Base-by-base conservation (phyloP, 1,140 invertebrate genomes). In the Ceratina australensis region DNA sequence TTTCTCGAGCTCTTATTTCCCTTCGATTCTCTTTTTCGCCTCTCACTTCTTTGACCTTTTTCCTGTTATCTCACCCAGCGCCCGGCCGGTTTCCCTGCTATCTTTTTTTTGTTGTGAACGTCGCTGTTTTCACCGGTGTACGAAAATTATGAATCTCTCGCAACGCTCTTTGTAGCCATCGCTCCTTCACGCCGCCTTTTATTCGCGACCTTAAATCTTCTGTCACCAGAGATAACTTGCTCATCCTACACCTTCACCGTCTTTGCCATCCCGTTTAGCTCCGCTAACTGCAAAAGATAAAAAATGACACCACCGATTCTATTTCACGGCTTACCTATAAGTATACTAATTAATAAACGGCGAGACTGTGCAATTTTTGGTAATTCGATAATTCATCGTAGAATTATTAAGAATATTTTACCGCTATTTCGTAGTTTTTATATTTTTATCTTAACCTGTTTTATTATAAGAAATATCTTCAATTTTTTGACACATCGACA, bases 21-120 rank as follows among this genome's bases (percentile, higher is more conserved):
- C 49, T 71, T 47, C n/a, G 42, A 72, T 47, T 47, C 42, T 49
- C 47, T 72, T 78, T 78, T 50, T 65, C 33, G 3, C 24, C 0
- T 5, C 16, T 56, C 57, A 8, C 49, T 12, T 42, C 42, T 2
- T 0, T 42, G 33, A 2, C 57, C 24, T 22, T 54, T 50, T 56
- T 60, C 54, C 7, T 3, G 20, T 42, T 47, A 64, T 26, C 26
- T 50, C 50, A 52, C 3, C 22, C 5, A 15, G 50, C 3, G 20
- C 50, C 1, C 20, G 13, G 2, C 52, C 13, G 33, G 50, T n/a
- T 56, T 76, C 42, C 47, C 74, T 13, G 33, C 26, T 26, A 5
- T 24, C 26, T 18, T 28, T 18, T 18, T 49, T 47, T 65, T 65
- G 16, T 0, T 16, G 49, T 0, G 15, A 0, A 10, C n/a, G 16